Conservation (phyloP, 2,888 invertebrate genomes). For the Pemphredon lugubris region DNA sequence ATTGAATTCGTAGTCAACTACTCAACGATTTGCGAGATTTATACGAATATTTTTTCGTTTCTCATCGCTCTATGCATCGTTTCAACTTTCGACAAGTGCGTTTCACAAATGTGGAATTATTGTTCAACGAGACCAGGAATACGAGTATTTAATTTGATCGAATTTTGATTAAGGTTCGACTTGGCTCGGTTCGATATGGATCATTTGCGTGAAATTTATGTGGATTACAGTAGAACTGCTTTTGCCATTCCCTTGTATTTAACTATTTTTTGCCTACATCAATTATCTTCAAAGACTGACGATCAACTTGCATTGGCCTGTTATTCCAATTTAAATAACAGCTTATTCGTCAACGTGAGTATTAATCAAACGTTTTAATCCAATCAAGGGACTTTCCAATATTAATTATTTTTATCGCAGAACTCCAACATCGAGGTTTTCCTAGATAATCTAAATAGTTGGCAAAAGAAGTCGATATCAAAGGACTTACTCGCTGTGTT, state of each 20-base stretch:
- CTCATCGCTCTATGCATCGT: constrained; percentile 71
- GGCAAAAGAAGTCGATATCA: constrained; percentile 71
- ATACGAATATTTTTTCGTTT: constrained; percentile 73
- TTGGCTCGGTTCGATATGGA: constrained; percentile 70
- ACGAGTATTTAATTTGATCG: background rate
- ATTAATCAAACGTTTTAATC: background rate
- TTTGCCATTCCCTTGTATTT: constrained; percentile 74
- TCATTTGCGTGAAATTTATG: constrained; percentile 71
- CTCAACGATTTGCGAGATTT: constrained; percentile 71
- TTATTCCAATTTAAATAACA: constrained; percentile 59
- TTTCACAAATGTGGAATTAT: background rate
- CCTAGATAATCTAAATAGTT: constrained; percentile 65
- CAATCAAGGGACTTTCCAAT: background rate
- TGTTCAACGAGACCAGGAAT: too few species aligned
- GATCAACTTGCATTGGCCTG: constrained; percentile 67
- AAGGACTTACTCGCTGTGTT: constrained; percentile 74
- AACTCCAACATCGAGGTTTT: constrained; percentile 48
- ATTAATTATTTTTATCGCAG: constrained; percentile 47
- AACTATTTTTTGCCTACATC: constrained; percentile 73
- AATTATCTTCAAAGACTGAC: constrained; percentile 66
- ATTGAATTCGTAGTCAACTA: constrained; percentile 67
- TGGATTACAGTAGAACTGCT: constrained; percentile 68
- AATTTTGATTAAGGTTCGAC: constrained; percentile 69
- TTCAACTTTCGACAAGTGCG: constrained; percentile 75
- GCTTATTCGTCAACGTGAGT: constrained; percentile 48